Evolutionary conservation across 1,140 invertebrate genomes (phyloP).

Genomic region (Nasonia vitripennis): DNA sequence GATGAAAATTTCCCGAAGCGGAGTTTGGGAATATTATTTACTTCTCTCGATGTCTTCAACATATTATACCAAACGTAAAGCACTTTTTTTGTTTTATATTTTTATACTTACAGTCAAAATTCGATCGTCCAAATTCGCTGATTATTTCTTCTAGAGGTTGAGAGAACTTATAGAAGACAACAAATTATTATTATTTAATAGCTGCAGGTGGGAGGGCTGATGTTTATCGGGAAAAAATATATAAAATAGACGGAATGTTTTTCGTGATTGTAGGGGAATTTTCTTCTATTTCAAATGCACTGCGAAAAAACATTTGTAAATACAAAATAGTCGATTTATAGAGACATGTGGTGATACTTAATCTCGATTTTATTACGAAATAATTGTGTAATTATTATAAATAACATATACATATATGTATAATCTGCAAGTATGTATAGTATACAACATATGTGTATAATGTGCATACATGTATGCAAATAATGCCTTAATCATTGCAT

Average conservation of each 20-base stretch:
- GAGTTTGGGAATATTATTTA: neutral
- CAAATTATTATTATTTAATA: too few relatives aligned
- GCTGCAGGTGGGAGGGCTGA: too few relatives aligned
- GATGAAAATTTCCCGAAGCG: slow-evolving; percentile 9
- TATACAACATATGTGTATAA: slow-evolving; percentile 8
- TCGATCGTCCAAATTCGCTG: neutral
- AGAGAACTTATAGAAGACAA: neutral
- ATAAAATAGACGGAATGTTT: slow-evolving; percentile 11
- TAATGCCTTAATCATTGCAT: slow-evolving; percentile 22
- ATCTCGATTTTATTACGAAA: slow-evolving; percentile 42
- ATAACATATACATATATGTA: slow-evolving; percentile 31
- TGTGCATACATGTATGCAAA: slow-evolving; percentile 2
- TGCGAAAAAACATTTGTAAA: slow-evolving; percentile 34
- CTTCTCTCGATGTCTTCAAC: neutral
- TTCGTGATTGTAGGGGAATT: slow-evolving; percentile 14
- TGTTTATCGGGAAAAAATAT: neutral
- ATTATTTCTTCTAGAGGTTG: neutral
- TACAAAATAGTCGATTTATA: slow-evolving; percentile 36
- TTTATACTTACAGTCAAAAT: neutral
- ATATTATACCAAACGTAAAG: neutral
- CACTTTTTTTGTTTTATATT: neutral
- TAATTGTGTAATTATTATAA: slow-evolving; percentile 39
- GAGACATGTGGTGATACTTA: slow-evolving; percentile 30
- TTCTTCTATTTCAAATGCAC: slow-evolving; percentile 29
- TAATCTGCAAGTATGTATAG: slow-evolving; percentile 41